These are phyloP conservation scores for Limnephilus lunatus DNA, from an alignment of 2,888 invertebrate genomes.

Conservation along the genomic window DNA sequence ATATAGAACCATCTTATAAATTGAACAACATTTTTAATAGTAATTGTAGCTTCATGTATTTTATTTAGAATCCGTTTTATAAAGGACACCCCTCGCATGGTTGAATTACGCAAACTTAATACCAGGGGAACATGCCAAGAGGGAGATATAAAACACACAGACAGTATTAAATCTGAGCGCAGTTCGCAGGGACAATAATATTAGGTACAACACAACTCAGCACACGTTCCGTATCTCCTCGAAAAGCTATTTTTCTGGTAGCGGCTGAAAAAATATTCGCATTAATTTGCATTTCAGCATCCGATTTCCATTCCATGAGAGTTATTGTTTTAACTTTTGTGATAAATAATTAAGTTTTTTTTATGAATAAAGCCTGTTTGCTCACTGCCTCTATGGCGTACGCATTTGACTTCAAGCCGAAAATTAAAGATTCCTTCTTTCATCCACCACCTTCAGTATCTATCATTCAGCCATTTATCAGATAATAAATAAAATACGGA, in stretches of 20 bases:
- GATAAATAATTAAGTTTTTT: not conserved
- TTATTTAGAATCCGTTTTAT: not conserved
- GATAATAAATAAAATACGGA: no score
- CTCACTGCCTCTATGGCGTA: not conserved
- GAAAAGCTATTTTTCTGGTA: conserved; percentile 18
- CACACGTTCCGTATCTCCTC: conserved; percentile 29
- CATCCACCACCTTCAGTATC: no score
- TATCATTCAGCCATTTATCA: no score
- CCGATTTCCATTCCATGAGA: conserved; percentile 11
- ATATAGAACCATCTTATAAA: no score
- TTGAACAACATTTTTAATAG: no score
- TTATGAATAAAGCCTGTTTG: not conserved
- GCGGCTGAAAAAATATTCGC: conserved; percentile 49
- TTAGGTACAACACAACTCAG: conserved; percentile 5
- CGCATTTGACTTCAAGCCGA: not conserved
- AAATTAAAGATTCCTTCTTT: not conserved
- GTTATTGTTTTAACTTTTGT: not conserved
- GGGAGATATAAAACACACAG: conserved; percentile 22
- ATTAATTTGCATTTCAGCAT: conserved; percentile 41
- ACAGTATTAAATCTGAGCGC: conserved; percentile 25
- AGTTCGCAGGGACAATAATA: conserved; percentile 24
- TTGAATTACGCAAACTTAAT: not conserved
- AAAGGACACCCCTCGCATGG: not conserved
- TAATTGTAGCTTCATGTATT: no score
- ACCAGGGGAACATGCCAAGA: conserved; percentile 9